Percentiles rank a stretch among this genome's conserved stretches.
Evolutionary conservation across 2,888 invertebrate genomes (phyloP).

Genomic region (Magallana nippona): DNA sequence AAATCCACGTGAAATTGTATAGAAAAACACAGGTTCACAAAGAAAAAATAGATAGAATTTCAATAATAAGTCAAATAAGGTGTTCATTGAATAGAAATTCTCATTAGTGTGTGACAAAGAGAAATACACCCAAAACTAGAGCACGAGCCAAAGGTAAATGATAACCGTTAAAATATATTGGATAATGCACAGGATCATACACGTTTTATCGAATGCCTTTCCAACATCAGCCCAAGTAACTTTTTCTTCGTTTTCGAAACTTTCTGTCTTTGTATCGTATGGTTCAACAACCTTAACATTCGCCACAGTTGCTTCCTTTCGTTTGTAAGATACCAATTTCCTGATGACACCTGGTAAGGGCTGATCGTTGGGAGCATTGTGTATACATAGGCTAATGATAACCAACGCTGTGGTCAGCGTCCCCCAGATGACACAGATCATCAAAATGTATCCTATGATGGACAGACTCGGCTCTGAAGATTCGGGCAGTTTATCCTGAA

Average conservation of each 20-base stretch:
- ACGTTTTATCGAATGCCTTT: background rate
- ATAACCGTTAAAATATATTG: background rate
- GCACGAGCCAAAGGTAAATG: background rate
- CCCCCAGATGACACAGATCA: background rate
- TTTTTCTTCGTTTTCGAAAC: background rate
- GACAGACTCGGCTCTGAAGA: slow-evolving; percentile 51
- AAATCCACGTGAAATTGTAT: too few species aligned
- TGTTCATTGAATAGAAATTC: too few species aligned
- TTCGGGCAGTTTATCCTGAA: slow-evolving; percentile 51
- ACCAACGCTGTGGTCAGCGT: background rate
- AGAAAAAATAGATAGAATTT: too few species aligned
- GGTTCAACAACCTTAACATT: background rate
- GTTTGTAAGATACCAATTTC: too few species aligned
- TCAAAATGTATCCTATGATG: slow-evolving; percentile 44
- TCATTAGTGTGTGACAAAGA: too few species aligned
- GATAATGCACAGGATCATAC: background rate
- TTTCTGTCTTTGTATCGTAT: background rate
- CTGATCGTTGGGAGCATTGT: background rate
- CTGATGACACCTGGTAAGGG: background rate
- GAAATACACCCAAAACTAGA: too few species aligned
- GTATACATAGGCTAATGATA: background rate
- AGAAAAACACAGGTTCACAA: too few species aligned
- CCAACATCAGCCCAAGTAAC: slow-evolving; percentile 35
- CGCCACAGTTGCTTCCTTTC: too few species aligned
- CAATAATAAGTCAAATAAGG: too few species aligned